Evolutionary conservation across 2,797 vertebrate genomes (phyloP).

Genomic region (Neosilurus mollespiculum): DNA sequence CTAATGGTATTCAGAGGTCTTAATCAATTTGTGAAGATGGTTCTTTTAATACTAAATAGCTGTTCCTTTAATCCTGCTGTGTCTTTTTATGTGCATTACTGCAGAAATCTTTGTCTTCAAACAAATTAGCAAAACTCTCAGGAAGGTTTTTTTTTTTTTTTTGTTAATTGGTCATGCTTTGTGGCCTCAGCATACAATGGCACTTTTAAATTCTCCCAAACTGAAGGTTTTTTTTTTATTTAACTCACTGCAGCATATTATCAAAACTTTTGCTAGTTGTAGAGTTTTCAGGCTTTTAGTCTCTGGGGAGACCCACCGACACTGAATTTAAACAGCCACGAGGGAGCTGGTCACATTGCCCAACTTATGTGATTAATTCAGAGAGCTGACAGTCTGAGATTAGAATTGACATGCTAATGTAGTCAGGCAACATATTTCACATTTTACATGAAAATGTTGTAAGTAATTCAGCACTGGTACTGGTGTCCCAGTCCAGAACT

Average conservation of each 20-base stretch:
- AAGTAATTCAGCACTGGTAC: slow-evolving; percentile 38
- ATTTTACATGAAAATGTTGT: slow-evolving; percentile 47
- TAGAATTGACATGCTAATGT: slow-evolving; percentile 44
- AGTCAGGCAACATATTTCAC: slow-evolving; percentile 44
- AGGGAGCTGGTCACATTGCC: slow-evolving; percentile 32
- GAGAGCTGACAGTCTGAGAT: slow-evolving; percentile 37
- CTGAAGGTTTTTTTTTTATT: slow-evolving; percentile 2
- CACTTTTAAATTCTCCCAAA: slow-evolving; percentile 31
- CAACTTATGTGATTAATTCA: slow-evolving; percentile 46
- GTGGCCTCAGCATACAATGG: slow-evolving; percentile 17
- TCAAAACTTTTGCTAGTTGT: slow-evolving; percentile 33
- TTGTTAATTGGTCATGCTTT: slow-evolving; percentile 40
- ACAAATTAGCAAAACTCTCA: slow-evolving; percentile 32
- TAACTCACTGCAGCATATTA: slow-evolving; percentile 19
- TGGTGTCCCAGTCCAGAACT: slow-evolving; percentile 16
- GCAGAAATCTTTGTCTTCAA: slow-evolving; percentile 11
- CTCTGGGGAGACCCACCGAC: slow-evolving; percentile 35
- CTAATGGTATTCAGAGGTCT: background rate
- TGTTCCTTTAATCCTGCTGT: background rate
- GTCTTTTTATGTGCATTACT: background rate
- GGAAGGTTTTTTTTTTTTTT: background rate
- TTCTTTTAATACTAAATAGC: background rate
- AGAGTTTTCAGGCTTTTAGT: slow-evolving; percentile 40
- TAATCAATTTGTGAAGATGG: background rate
- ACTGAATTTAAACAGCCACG: slow-evolving; percentile 42